Conservation (phyloP, 2,888 invertebrate genomes). For the Spisula solida region DNA sequence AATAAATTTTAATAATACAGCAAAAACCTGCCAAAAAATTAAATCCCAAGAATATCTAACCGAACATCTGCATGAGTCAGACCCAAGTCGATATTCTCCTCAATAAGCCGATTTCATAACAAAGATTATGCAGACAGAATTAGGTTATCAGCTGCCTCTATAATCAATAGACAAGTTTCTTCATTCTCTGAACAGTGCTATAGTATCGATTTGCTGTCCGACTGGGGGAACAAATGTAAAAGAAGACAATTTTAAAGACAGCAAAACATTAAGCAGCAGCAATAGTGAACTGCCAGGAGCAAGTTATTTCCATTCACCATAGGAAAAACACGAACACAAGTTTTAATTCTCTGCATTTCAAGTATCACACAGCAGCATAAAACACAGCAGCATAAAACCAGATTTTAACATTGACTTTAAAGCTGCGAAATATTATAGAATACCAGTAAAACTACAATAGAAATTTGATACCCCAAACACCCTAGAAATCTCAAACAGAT, state of each 20-base stretch:
- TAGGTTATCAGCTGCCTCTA: slow-evolving; percentile 22
- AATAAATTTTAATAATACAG: slow-evolving; percentile 18
- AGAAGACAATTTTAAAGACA: slow-evolving; percentile 28
- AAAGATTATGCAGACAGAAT: slow-evolving; percentile 26
- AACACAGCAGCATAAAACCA: no score
- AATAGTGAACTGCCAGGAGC: neutral
- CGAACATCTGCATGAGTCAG: slow-evolving; percentile 28
- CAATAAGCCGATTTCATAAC: slow-evolving; percentile 19
- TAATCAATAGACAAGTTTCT: slow-evolving; percentile 17
- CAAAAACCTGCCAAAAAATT: slow-evolving; percentile 18
- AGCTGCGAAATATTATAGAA: no score
- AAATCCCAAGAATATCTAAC: slow-evolving; percentile 15
- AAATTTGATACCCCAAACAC: no score
- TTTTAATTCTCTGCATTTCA: neutral
- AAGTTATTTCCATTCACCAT: slow-evolving; percentile 14
- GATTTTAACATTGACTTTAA: no score
- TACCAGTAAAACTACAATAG: no score
- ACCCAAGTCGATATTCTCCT: slow-evolving; percentile 10
- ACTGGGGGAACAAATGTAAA: slow-evolving; percentile 7
- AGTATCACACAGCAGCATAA: neutral
- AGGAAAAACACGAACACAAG: no score
- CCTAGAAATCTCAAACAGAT: no score
- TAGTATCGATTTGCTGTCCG: slow-evolving; percentile 19
- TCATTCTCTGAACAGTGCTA: slow-evolving; percentile 22
- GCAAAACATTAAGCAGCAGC: slow-evolving; percentile 10